Conservation (phyloP, 1,140 invertebrate species). For the Pogonognathellus flavescens region DNA sequence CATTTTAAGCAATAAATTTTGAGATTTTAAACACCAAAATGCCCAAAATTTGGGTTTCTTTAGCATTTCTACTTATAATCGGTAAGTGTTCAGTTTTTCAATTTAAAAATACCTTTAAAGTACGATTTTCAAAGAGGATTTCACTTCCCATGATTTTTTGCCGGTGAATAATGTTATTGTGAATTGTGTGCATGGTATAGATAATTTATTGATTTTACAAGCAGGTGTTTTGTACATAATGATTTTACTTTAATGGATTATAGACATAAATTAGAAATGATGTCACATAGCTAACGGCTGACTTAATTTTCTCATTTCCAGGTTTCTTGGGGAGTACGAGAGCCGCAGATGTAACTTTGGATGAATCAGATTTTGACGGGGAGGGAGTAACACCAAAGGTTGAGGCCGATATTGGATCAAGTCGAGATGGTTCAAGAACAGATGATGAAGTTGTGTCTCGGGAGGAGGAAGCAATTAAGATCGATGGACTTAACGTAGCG, state of each 20-base stretch:
- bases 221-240: too few species aligned
- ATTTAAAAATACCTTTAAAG: too few species aligned
- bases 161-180: too few species aligned
- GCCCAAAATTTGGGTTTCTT: constrained; percentile 57
- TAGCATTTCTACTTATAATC: constrained; percentile 52
- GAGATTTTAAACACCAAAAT: constrained; percentile 18
- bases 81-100: constrained; percentile 23
- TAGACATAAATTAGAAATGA: too few species aligned
- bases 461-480: constrained; percentile 96
- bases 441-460: constrained; percentile 85
- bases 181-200: too few species aligned
- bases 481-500: constrained; percentile 95
- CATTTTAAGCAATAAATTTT: not conserved
- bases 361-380: constrained; percentile 53
- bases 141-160: too few species aligned
- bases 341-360: constrained; percentile 20
- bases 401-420: constrained; percentile 22
- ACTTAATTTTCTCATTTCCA: too few species aligned
- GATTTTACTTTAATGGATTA: too few species aligned
- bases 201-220: too few species aligned
- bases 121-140: too few species aligned
- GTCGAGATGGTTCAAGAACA: constrained; percentile 83
- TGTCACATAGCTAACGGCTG: too few species aligned
- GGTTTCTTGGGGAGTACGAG: not conserved
- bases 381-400: constrained; percentile 58